phyloP scores from a whole-genome alignment of 2,888 invertebrate genomes.

The Lissonota sp. region DNA sequence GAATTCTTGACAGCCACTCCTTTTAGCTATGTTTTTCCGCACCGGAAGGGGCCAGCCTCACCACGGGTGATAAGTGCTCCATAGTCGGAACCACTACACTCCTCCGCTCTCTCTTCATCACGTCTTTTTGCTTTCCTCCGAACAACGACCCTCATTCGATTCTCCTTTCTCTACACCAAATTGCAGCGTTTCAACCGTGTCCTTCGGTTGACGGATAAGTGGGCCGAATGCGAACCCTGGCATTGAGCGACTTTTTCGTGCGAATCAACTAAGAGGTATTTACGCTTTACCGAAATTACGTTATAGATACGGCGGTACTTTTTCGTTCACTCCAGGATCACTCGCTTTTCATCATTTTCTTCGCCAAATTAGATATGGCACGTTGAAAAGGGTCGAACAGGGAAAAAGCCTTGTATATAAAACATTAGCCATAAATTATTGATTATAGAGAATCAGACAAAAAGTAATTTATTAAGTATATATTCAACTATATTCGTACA shows the following conservation, averaged over 20 bases:
- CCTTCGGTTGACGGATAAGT: constrained; percentile 14
- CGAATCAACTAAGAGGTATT: constrained; percentile 4
- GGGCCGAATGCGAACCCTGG: not conserved
- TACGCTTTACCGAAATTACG: not conserved
- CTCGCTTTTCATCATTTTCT: not conserved
- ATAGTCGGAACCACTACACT: constrained; percentile 32
- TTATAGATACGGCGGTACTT: not conserved
- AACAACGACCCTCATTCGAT: constrained; percentile 27
- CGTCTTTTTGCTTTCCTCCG: constrained; percentile 8
- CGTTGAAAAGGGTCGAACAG: not conserved
- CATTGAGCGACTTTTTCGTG: not conserved
- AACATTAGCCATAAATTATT: no score
- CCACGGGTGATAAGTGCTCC: constrained; percentile 48
- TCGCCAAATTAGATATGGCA: not conserved
- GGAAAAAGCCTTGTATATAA: not conserved
- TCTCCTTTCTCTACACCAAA: constrained; percentile 10
- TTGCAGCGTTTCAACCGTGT: constrained; percentile 13
- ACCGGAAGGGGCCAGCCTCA: not conserved
- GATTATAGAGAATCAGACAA: no score
- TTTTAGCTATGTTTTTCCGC: constrained; percentile 32
- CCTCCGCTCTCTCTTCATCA: constrained; percentile 12
- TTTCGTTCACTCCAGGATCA: not conserved
- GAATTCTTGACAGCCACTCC: constrained; percentile 42
- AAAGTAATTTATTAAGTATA: no score
- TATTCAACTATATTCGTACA: no score